Base-by-base conservation (phyloP, 2,797 vertebrate species). In the Enoplosus armatus region DNA sequence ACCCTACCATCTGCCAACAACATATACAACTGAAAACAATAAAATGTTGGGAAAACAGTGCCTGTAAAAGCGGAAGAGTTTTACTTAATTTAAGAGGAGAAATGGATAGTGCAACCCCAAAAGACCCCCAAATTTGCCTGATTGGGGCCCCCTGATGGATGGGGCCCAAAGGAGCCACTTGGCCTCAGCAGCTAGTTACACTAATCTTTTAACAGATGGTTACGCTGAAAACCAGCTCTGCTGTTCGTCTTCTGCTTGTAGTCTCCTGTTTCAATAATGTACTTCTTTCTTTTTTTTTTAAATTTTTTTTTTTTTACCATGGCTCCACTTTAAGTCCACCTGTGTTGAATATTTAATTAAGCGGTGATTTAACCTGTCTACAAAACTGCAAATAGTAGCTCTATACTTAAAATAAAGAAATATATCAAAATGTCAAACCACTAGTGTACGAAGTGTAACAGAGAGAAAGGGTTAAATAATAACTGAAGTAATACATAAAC, bases 201-300 rank as follows among this genome's bases (percentile, higher is more conserved):
- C 18, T 60, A 54, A 47, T 7, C 20, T 41, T 27, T 41, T n/a
- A 82, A 12, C 50, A 72, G 43, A 68, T 77, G 73, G 45, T 35
- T 41, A 48, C 24, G 55, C 8, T 37, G 5, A 61, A 68, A 29
- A 37, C 37, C 8, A 54, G 1, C 20, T 50, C 14, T 14, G 6
- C 2, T 53, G 26, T 55, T 37, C 16, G 29, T 45, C 24, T 22
- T 43, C 53, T 45, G 7, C 9, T n/a, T n/a, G 8, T 27, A 3
- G 12, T 61, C 3, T 61, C 48, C n/a, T 24, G 48, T 9, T 22
- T 33, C 8, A 41, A 8, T 15, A 15, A 55, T 37, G 26, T 39
- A 39, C 10, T 0, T 11, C 35, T 39, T 3, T 2, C 20, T 56
- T 27, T 56, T 33, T n/a, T 39, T 24, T n/a, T 10, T 47, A n/a